Evolutionary conservation across 2,888 invertebrate species (phyloP).

Genomic region (Blastobasis lacticolella): DNA sequence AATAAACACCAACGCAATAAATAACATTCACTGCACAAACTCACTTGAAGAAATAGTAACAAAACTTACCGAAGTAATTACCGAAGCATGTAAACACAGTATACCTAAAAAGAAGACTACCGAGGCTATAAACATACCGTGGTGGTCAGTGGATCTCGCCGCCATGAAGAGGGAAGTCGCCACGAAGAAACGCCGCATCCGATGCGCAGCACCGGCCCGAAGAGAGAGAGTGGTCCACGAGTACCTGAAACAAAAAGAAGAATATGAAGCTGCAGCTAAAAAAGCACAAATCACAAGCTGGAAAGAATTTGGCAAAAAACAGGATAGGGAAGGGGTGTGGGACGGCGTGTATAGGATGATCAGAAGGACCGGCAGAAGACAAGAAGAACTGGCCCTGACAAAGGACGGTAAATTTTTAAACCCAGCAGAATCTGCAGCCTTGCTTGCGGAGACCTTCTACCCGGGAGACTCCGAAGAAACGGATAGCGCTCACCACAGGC

Average conservation of each 20-base stretch:
- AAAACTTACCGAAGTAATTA: neutral
- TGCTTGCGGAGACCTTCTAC: slow-evolving; percentile 7
- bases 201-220: neutral
- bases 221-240: neutral
- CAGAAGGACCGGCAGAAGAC: neutral
- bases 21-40: neutral
- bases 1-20: neutral
- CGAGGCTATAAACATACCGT: neutral
- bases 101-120: neutral
- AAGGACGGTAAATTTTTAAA: slow-evolving; percentile 2
- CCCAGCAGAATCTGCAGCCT: neutral
- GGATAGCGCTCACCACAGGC: slow-evolving; percentile 1
- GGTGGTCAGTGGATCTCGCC: too few species aligned
- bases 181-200: too few species aligned
- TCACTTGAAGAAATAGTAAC: neutral
- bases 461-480: slow-evolving; percentile 10
- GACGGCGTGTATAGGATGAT: slow-evolving; percentile 3
- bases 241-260: neutral
- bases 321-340: too few species aligned
- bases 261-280: neutral
- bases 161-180: too few species aligned
- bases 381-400: slow-evolving; percentile 5
- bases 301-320: neutral
- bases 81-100: too few species aligned
- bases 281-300: neutral